Percentiles rank a stretch among this genome's conserved stretches.
These are phyloP conservation scores for Carcina quercana DNA, from an alignment of 2,888 invertebrate species.

Conservation along the genomic window DNA sequence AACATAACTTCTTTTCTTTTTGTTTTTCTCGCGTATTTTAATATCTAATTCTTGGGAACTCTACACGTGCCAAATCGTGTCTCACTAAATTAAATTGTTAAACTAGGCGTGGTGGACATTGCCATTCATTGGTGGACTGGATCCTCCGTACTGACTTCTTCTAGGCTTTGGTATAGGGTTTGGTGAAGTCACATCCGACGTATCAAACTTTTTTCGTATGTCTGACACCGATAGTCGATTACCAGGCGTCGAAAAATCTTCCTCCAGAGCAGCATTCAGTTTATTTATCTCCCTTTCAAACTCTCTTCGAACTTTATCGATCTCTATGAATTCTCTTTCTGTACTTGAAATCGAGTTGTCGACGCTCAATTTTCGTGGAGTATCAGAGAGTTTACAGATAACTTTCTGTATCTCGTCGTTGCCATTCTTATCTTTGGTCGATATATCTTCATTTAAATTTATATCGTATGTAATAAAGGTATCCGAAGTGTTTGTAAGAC, in stretches of 20 bases:
- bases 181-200: slow-evolving; percentile 58
- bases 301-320: slow-evolving; percentile 59
- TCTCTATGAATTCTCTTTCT: slow-evolving; percentile 64
- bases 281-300: slow-evolving; percentile 64
- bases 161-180: slow-evolving; percentile 76
- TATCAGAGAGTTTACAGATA: slow-evolving; percentile 55
- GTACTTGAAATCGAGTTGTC: slow-evolving; percentile 60
- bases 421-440: slow-evolving; percentile 42
- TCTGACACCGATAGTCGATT: slow-evolving; percentile 54
- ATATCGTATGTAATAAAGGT: slow-evolving; percentile 52
- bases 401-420: slow-evolving; percentile 57
- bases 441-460: slow-evolving; percentile 43
- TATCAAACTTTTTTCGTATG: slow-evolving; percentile 71
- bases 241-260: slow-evolving; percentile 42
- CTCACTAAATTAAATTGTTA: too few relatives aligned
- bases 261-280: slow-evolving; percentile 62
- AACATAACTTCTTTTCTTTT: too few relatives aligned
- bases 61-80: too few relatives aligned
- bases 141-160: slow-evolving; percentile 59
- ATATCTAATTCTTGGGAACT: too few relatives aligned
- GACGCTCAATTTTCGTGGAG: slow-evolving; percentile 50
- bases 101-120: too few relatives aligned
- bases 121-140: slow-evolving; percentile 18
- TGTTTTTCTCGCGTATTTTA: too few relatives aligned
- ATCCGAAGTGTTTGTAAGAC: slow-evolving; percentile 50